phyloP scores from a whole-genome alignment of 2,888 invertebrate species.

The Apamea sordens region DNA sequence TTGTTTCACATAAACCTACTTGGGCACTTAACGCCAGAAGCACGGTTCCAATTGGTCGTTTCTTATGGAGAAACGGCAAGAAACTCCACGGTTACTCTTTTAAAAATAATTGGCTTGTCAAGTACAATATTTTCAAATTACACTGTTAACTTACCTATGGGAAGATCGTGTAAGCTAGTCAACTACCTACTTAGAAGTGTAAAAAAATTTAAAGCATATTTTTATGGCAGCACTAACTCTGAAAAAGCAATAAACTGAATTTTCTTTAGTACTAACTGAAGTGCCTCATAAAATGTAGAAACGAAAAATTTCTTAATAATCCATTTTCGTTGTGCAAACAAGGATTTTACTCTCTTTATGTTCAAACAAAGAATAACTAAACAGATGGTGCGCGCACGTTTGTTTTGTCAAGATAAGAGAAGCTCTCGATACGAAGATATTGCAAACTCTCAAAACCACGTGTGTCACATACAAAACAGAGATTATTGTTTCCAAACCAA shows the following conservation, averaged over 20 bases:
- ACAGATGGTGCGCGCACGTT: constrained; percentile 14
- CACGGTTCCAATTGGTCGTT: neutral
- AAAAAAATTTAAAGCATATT: neutral
- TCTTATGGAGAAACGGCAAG: neutral
- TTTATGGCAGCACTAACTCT: neutral
- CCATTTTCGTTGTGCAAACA: neutral
- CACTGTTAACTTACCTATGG: neutral
- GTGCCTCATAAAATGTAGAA: neutral
- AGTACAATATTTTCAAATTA: neutral
- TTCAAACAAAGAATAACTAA: constrained; percentile 33
- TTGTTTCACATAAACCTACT: neutral
- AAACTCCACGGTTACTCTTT: neutral
- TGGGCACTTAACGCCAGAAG: neutral
- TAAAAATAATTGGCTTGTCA: neutral
- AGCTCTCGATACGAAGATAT: constrained; percentile 20
- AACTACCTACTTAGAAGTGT: neutral
- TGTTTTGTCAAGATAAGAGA: constrained; percentile 26
- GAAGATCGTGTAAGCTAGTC: too few relatives aligned
- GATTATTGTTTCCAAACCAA: constrained; percentile 26
- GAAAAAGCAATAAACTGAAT: neutral
- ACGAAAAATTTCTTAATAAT: neutral
- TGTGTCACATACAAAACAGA: constrained; percentile 35
- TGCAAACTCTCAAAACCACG: constrained; percentile 35
- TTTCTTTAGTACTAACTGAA: neutral
- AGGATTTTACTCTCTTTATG: neutral